Base-by-base conservation (phyloP, 2,797 vertebrate species). In the Natrix natrix region DNA sequence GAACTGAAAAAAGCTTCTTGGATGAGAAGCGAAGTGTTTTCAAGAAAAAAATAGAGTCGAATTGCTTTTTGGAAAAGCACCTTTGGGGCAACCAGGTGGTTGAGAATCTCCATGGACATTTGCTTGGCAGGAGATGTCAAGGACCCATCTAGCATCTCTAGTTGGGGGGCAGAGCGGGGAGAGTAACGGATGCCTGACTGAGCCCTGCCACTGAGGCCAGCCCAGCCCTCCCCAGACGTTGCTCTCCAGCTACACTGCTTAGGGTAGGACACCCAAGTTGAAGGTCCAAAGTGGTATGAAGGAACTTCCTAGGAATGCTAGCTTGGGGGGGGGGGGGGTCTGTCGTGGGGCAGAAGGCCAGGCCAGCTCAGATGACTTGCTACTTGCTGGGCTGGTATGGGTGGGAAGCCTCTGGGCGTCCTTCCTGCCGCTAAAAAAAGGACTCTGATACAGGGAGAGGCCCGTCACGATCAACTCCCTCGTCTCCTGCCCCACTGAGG, bases 151-250 rank as follows among this genome's bases (percentile, higher is more conserved):
- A 28, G 61, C 61, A 66, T 66, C 28, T 66, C 26, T 66, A n/a
- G 60, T 28, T 66, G 14, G n/a, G 28, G 63, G 28, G 12, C 48
- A 52, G 0, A 0, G 59, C 8, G 3, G 1, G 11, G 1, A 0
- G 2, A 6, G 32, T 3, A 0, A 43, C 43, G 20, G 74, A 83
- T 22, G 37, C 74, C 17, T 24, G 37, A 11, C 20, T 10, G 74
- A 83, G 1, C 8, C 32, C 69, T 22, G 17, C 17, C 37, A 1
- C 22, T 43, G 32, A 43, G 74, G 74, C 32, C 17, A 43, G 8
- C 0, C 32, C 74, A 5, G 74, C 37, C 20, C 8, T 48, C 74
- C 32, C 20, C 20, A 43, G 37, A 5, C 22, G 74, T 1, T 43
- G 32, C 69, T 43, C 69, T 43, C 32, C 32, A 20, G 17, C 32